Conservation (phyloP, 2,113 vertebrate genomes). For the Casuarius casuarius region DNA sequence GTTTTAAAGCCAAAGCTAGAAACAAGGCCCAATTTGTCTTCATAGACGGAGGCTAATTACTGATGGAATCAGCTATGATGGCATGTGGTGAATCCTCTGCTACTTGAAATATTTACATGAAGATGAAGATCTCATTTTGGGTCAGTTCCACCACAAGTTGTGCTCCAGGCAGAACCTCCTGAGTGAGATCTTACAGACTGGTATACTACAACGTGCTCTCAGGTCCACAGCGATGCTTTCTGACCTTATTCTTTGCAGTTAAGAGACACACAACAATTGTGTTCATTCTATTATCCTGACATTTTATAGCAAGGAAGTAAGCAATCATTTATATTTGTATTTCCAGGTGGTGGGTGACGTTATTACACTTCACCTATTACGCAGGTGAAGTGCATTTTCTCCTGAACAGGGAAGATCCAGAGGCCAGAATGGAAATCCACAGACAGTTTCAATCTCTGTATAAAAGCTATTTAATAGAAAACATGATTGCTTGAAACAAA, state of each 20-base stretch:
- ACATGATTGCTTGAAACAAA: constrained; percentile 69
- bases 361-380: neutral
- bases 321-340: neutral
- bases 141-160: fast-evolving
- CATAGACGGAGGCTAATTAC: neutral
- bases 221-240: neutral
- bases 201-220: neutral
- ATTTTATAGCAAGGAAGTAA: neutral
- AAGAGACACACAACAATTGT: neutral
- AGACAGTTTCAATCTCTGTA: neutral
- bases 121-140: fast-evolving
- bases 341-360: neutral
- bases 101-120: neutral
- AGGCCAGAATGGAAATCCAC: neutral
- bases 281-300: neutral
- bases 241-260: neutral
- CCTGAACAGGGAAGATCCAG: neutral
- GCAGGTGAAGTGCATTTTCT: neutral
- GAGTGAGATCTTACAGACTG: fast-evolving
- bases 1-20: neutral
- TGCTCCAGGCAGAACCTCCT: neutral
- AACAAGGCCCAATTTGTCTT: neutral
- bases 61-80: neutral
- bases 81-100: neutral
- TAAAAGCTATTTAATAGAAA: neutral